phyloP scores from a whole-genome alignment of 2,888 invertebrate genomes.

The Neuroscelio doddi region DNA sequence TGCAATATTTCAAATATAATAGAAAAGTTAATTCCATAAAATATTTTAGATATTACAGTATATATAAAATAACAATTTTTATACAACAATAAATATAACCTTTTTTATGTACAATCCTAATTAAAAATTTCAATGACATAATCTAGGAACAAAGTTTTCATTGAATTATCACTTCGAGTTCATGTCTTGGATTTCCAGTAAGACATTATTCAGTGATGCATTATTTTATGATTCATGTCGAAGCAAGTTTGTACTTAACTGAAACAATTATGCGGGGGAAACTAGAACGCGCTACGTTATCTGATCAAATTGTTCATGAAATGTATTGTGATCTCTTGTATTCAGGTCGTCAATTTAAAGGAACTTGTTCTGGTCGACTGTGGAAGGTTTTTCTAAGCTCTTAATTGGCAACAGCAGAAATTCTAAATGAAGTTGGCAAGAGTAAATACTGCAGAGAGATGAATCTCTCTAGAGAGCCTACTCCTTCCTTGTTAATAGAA shows the following conservation, averaged over 20 bases:
- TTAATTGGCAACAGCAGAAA: constrained; percentile 24
- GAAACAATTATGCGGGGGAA: constrained; percentile 27
- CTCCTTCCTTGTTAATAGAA: constrained; percentile 5
- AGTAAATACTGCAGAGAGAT: constrained; percentile 29
- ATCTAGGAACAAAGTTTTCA: too few relatives aligned
- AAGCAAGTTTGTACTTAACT: constrained; percentile 21
- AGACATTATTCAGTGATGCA: too few relatives aligned
- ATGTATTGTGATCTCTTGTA: not conserved
- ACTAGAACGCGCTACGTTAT: constrained; percentile 16
- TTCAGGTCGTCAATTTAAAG: constrained; percentile 3
- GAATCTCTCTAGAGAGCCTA: constrained; percentile 8
- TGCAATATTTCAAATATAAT: too few relatives aligned
- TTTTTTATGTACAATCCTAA: too few relatives aligned
- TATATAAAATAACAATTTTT: too few relatives aligned
- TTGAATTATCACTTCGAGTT: too few relatives aligned
- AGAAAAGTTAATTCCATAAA: too few relatives aligned
- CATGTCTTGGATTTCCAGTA: too few relatives aligned
- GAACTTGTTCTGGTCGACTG: not conserved
- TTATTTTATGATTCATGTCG: constrained; percentile 26
- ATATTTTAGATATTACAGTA: too few relatives aligned
- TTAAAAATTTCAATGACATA: too few relatives aligned
- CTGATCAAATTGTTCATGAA: constrained; percentile 15
- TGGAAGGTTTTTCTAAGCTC: constrained; percentile 32
- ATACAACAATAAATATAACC: too few relatives aligned
- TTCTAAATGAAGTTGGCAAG: constrained; percentile 21